These are phyloP conservation scores for Rhinophrynus dorsalis DNA, from an alignment of 2,797 vertebrate genomes.

Conservation along the genomic window DNA sequence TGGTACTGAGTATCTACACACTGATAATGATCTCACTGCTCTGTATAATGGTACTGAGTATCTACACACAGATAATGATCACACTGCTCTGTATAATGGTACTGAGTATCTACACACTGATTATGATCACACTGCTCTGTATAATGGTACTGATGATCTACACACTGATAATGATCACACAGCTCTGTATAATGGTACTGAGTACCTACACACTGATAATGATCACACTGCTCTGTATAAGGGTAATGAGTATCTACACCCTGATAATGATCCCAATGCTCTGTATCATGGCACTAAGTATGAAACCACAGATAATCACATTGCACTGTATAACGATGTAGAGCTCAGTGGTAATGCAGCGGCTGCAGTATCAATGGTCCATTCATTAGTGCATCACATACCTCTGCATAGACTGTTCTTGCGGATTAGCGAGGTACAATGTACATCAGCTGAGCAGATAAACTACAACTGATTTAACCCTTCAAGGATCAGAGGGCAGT, in stretches of 20 bases:
- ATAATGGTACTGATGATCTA: background rate
- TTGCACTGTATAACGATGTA: background rate
- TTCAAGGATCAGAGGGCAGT: too few species aligned
- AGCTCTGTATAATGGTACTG: background rate
- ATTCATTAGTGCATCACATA: too few species aligned
- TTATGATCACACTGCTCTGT: background rate
- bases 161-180: background rate
- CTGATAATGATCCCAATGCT: conserved; percentile 3
- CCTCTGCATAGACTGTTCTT: too few species aligned
- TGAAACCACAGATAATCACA: background rate
- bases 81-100: background rate
- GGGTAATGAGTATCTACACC: background rate
- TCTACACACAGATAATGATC: too few species aligned
- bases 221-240: background rate
- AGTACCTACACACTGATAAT: background rate
- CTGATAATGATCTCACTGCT: background rate
- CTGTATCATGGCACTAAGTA: background rate
- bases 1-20: background rate
- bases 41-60: background rate
- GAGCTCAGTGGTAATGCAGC: too few species aligned
- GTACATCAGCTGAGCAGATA: too few species aligned
- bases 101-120: background rate
- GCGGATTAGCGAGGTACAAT: too few species aligned
- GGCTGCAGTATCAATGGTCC: too few species aligned
- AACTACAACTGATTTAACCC: too few species aligned